Evolutionary conservation across 1,140 invertebrate genomes (phyloP).

Genomic region (Drosophila athabasca): DNA sequence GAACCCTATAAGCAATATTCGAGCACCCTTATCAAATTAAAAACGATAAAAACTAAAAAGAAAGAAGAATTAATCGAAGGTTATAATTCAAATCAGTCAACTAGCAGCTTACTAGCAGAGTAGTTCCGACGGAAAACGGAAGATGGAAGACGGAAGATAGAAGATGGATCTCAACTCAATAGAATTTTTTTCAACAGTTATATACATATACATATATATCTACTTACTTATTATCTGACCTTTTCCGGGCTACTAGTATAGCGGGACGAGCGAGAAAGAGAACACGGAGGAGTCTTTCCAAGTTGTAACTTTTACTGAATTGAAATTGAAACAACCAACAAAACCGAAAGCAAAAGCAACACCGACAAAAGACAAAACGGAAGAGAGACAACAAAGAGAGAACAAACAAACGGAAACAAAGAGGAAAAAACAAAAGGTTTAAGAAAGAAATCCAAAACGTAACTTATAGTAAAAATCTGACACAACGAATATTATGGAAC

Average conservation of each 20-base stretch:
- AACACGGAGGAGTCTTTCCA: conserved; percentile 33
- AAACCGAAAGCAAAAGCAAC: conserved; percentile 26
- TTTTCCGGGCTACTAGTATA: conserved; percentile 49
- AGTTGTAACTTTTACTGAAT: conserved; percentile 70
- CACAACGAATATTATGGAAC: conserved; percentile 84
- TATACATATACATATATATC: conserved; percentile 47
- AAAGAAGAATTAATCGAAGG: conserved; percentile 16
- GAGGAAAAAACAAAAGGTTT: conserved; percentile 69
- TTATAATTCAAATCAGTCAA: conserved; percentile 51
- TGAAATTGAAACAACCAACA: conserved; percentile 23
- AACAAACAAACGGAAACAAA: conserved; percentile 14
- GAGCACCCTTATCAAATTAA: conserved; percentile 75
- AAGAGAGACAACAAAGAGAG: neutral
- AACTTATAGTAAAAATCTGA: conserved; percentile 84
- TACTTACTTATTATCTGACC: conserved; percentile 58
- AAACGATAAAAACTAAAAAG: conserved; percentile 28
- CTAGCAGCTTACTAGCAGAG: conserved; percentile 66
- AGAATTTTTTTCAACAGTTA: conserved; percentile 66
- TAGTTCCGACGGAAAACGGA: conserved; percentile 42
- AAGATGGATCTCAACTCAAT: conserved; percentile 67
- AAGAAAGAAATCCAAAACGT: conserved; percentile 77
- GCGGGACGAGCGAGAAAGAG: conserved; percentile 35
- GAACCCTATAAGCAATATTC: conserved; percentile 77
- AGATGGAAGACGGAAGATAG: conserved; percentile 36
- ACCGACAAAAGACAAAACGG: conserved; percentile 4